Evolutionary conservation across 2,113 vertebrate genomes (phyloP), one percentile per base, ranked within the genome.

Genomic region (Anthoscopus minutus): DNA sequence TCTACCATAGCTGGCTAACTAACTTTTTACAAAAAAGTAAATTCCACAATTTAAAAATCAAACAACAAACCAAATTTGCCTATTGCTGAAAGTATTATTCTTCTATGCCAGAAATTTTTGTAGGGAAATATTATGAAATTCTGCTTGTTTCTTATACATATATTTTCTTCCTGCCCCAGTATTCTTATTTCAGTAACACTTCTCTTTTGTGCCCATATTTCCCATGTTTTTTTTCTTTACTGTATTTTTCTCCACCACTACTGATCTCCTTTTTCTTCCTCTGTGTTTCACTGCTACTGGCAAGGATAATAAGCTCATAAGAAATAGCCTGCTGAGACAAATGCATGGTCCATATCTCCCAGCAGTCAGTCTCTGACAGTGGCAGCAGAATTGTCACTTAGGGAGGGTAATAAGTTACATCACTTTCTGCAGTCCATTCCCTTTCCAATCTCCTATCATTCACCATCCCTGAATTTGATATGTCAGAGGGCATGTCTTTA

Each of bases 281-380:
- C 30, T 48, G 62, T 22, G 44, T 80, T n/a, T 62, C 50, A 9
- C 37, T 80, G 82, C 88, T 93, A 7, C 54, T 93, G 71, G 28
- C 33, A 50, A 92, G 78, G 80, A 56, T 82, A 82, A 92, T 70
- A 93, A 85, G 57, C 81, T 92, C 57, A 15, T 88, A 72, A 89
- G 73, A 94, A 93, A 80, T 44, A 42, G 27, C 70, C 57, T 71
- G 61, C 92, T 92, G 91, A 60, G 93, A 51, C 91, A 84, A 84
- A 74, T 56, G 56, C 50, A 81, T 62, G 85, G 88, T 47, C 81
- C 81, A 6, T 85, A 60, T 71, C 35, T 1, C 47, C 70, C 79
- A 88, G 86, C 86, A 90, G 70, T 79, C 88, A 72, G 79, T 82
- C 74, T 67, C 79, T 94, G 82, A 37, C 73, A 67, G 48, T 51